These are phyloP conservation scores for Monochamus saltuarius DNA, from an alignment of 1,140 invertebrate species.

Conservation along the genomic window DNA sequence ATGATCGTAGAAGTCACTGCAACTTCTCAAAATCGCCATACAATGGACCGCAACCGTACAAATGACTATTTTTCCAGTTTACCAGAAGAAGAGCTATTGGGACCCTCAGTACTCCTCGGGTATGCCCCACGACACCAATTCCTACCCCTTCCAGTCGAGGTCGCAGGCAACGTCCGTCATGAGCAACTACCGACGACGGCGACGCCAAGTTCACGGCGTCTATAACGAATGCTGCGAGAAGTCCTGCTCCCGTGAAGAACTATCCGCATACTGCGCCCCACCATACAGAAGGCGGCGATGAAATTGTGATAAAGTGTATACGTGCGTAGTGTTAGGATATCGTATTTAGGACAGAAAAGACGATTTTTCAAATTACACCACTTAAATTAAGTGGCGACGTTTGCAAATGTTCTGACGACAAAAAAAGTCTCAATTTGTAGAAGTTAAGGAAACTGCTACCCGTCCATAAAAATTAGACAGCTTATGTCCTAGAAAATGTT, in stretches of 20 bases:
- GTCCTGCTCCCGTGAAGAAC: constrained; percentile 48
- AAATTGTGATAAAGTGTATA: constrained; percentile 3
- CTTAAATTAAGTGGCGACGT: too few species aligned
- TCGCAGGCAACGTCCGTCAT: constrained; percentile 36
- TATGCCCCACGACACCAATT: constrained; percentile 10
- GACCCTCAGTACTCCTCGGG: constrained; percentile 3
- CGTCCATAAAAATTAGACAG: too few species aligned
- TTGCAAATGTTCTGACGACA: too few species aligned
- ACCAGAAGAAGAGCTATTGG: constrained; percentile 15
- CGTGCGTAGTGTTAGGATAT: background rate
- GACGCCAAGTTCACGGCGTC: constrained; percentile 44
- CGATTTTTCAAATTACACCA: too few species aligned
- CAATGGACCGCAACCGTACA: background rate
- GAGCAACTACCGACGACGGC: constrained; percentile 24
- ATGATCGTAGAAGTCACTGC: background rate
- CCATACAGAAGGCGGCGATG: background rate
- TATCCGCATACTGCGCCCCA: constrained; percentile 31
- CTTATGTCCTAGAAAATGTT: too few species aligned
- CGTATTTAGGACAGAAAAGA: background rate
- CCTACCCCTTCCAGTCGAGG: constrained; percentile 27
- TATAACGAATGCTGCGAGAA: constrained; percentile 53
- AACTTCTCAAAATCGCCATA: background rate
- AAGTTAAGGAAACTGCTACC: too few species aligned
- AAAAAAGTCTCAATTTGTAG: too few species aligned
- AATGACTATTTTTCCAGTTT: constrained; percentile 10